Percentiles rank a stretch among this genome's conserved stretches.
phyloP scores from a whole-genome alignment of 2,888 invertebrate genomes.

The Clostera curtula region DNA sequence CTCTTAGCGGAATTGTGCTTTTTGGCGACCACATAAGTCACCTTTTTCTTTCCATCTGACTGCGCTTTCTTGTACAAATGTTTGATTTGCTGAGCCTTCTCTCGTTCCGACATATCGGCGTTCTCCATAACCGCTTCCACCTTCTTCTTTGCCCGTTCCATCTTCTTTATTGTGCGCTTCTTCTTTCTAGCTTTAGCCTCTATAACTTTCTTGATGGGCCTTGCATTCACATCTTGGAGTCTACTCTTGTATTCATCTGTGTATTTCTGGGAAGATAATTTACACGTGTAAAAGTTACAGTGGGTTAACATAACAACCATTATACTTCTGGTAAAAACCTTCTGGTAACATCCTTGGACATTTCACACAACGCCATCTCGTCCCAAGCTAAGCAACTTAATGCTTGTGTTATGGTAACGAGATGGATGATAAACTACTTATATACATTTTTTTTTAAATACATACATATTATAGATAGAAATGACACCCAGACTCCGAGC shows the following conservation, averaged over 20 bases:
- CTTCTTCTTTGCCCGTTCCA: slow-evolving; percentile 96
- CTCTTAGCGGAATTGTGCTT: slow-evolving; percentile 87
- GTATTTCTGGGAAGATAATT: slow-evolving; percentile 72
- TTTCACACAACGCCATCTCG: no score
- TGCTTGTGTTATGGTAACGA: no score
- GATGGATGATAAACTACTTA: no score
- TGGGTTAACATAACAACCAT: neutral
- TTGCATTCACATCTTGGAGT: slow-evolving; percentile 89
- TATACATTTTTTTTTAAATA: no score
- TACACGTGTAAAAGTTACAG: neutral
- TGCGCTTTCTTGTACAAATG: slow-evolving; percentile 93
- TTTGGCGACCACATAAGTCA: slow-evolving; percentile 95
- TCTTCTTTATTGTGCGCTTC: slow-evolving; percentile 86
- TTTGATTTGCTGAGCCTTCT: slow-evolving; percentile 94
- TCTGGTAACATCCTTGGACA: no score
- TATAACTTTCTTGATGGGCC: slow-evolving; percentile 97
- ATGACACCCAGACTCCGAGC: no score
- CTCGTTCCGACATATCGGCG: slow-evolving; percentile 90
- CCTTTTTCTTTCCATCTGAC: slow-evolving; percentile 88
- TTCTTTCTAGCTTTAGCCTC: slow-evolving; percentile 99
- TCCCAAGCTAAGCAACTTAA: no score
- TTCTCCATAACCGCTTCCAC: slow-evolving; percentile 95
- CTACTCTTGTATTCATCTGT: slow-evolving; percentile 90
- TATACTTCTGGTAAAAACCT: neutral
- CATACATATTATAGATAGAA: no score